Evolutionary conservation across 2,888 invertebrate species (phyloP).

Genomic region (Drosophila kanekoi): DNA sequence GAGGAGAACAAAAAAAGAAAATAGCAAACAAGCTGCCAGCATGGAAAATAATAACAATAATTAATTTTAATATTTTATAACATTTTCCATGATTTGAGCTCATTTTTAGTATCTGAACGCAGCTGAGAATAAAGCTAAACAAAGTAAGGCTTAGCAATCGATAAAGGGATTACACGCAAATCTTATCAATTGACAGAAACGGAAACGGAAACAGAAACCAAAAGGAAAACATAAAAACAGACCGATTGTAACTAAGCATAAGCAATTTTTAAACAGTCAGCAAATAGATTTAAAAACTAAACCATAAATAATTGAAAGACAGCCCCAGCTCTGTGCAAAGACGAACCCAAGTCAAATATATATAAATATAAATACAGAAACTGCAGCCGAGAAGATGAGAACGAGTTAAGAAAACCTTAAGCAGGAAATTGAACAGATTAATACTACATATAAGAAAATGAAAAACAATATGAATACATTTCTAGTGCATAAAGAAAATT

Average conservation of each 20-base stretch:
- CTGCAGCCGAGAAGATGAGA: conserved; percentile 34
- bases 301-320: conserved; percentile 28
- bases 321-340: conserved; percentile 21
- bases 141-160: conserved; percentile 43
- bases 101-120: conserved; percentile 42
- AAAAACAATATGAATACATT: conserved; percentile 36
- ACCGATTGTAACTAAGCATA: conserved; percentile 58
- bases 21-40: conserved; percentile 73
- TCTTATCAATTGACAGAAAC: conserved; percentile 41
- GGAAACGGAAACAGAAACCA: neutral
- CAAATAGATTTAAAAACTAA: conserved; percentile 43
- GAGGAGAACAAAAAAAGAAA: conserved; percentile 35
- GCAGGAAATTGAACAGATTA: conserved; percentile 28
- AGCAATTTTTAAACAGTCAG: conserved; percentile 67
- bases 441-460: conserved; percentile 40
- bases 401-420: conserved; percentile 7
- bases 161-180: conserved; percentile 47
- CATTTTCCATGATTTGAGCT: conserved; percentile 65
- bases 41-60: conserved; percentile 75
- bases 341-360: conserved; percentile 10
- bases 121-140: conserved; percentile 22
- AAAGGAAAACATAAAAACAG: conserved; percentile 1
- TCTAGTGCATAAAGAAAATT: conserved; percentile 43
- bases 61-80: conserved; percentile 77
- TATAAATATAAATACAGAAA: conserved; percentile 12